phyloP scores from a whole-genome alignment of 2,888 invertebrate genomes.

The Drosophila paranaensis region DNA sequence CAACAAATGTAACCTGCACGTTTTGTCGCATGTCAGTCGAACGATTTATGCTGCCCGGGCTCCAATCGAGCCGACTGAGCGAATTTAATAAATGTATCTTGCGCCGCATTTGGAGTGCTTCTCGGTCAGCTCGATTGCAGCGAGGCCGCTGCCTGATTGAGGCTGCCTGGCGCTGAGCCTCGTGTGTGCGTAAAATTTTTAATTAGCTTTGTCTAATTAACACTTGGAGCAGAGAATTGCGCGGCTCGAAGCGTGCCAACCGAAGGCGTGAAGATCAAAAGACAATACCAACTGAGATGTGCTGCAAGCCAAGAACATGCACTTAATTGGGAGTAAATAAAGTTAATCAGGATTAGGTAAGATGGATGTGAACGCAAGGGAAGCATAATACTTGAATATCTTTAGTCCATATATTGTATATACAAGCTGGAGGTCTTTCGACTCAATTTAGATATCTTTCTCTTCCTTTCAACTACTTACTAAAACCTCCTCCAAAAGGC shows the following conservation, averaged over 20 bases:
- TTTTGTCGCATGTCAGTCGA: slow-evolving; percentile 82
- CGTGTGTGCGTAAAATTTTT: slow-evolving; percentile 74
- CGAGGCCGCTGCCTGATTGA: slow-evolving; percentile 35
- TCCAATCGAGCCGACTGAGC: slow-evolving; percentile 54
- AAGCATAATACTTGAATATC: too few species aligned
- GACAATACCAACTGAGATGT: slow-evolving; percentile 10
- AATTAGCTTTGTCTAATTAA: slow-evolving; percentile 79
- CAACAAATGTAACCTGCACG: slow-evolving; percentile 71
- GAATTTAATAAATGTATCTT: slow-evolving; percentile 77
- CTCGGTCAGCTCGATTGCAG: slow-evolving; percentile 7
- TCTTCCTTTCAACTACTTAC: background rate
- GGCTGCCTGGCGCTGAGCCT: slow-evolving; percentile 43
- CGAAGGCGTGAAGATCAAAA: slow-evolving; percentile 72
- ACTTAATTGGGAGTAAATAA: background rate
- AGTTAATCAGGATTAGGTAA: background rate
- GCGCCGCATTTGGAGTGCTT: slow-evolving; percentile 66
- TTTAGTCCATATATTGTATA: too few species aligned
- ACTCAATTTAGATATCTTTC: too few species aligned
- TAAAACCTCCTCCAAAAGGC: background rate
- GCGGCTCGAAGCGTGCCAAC: slow-evolving; percentile 69
- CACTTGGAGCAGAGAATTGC: slow-evolving; percentile 61
- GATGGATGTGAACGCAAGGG: background rate
- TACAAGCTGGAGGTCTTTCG: too few species aligned
- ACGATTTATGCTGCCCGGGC: slow-evolving; percentile 71
- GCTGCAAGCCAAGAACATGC: background rate